Base-by-base conservation (phyloP, 2,888 invertebrate genomes). In the Galeruca laticollis region DNA sequence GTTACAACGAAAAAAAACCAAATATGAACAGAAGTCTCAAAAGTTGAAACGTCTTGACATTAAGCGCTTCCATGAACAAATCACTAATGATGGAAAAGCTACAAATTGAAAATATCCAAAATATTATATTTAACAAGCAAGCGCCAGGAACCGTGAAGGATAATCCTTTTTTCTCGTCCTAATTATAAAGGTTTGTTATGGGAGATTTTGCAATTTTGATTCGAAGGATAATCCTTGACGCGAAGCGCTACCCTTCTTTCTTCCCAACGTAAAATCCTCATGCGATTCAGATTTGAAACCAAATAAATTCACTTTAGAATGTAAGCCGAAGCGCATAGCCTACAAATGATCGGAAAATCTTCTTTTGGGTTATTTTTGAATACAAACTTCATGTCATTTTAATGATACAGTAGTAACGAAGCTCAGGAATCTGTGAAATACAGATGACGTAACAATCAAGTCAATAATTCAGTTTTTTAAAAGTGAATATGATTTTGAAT, bases 161-260 rank as follows among this genome's bases (percentile, higher is more conserved):
- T 75, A 75, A 78, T 76, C 76, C 77, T 68, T 70, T 76, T 77
- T 52, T 69, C 15, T 35, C 72, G 69, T 73, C 73, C 76, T 77
- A 76, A 77, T 77, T 78, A 78, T 72, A 33, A 76, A 68, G 76
- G 76, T 76, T 78, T 78, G 78, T 79, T 79, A 78, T 74, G 61
- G 76, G 73, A 74, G 77, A 77, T 78, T 78, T 76, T 75, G 69
- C 70, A 76, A 78, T 77, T 78, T 78, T 78, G 75, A 76, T 76
- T 76, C 62, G 20, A 40, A 49, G 60, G 64, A 69, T 69, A 64
- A 69, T 69, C 69, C 65, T 60, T 65, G 43, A 62, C 31, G 60
- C 51, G 60, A 6, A 35, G 18, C 56, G 31, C 35, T 57, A 31
- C 31, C 26, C 33, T 31, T 54, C 51, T 15, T 31, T 54, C 26